phyloP scores from a whole-genome alignment of 2,113 vertebrate genomes.

The Lycocorax pyrrhopterus region DNA sequence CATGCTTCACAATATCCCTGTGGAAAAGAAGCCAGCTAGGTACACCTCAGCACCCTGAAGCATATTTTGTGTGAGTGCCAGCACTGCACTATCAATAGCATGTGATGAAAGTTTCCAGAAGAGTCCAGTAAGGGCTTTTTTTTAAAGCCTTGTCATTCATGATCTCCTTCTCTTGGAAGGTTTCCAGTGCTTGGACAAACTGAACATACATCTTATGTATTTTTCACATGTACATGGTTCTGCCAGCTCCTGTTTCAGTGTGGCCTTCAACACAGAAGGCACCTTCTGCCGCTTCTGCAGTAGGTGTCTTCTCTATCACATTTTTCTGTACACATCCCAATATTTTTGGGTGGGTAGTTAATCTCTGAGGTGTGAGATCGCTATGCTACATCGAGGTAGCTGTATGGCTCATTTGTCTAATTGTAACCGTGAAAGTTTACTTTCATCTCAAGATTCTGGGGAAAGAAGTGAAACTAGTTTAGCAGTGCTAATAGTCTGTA shows the following conservation, averaged over 20 bases:
- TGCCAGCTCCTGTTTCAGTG: neutral
- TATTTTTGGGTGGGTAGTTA: neutral
- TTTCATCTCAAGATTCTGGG: neutral
- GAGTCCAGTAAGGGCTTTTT: neutral
- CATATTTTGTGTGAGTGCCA: fast-evolving
- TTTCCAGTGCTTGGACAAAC: neutral
- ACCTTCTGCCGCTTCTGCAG: neutral
- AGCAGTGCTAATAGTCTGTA: neutral
- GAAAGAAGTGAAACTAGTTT: neutral
- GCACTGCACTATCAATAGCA: neutral
- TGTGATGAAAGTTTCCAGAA: neutral
- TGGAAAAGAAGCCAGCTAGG: neutral
- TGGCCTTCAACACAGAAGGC: neutral
- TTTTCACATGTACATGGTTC: neutral
- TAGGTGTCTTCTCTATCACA: neutral
- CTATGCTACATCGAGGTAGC: neutral
- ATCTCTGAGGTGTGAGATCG: neutral
- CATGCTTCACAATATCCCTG: neutral
- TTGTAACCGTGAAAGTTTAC: neutral
- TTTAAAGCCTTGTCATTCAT: neutral
- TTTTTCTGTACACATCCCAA: neutral
- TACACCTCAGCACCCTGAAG: neutral
- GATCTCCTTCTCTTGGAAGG: neutral
- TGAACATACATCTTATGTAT: neutral
- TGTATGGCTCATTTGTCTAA: neutral